Evolutionary conservation across 1,140 invertebrate species (phyloP).

Genomic region (Sinonovacula constricta): DNA sequence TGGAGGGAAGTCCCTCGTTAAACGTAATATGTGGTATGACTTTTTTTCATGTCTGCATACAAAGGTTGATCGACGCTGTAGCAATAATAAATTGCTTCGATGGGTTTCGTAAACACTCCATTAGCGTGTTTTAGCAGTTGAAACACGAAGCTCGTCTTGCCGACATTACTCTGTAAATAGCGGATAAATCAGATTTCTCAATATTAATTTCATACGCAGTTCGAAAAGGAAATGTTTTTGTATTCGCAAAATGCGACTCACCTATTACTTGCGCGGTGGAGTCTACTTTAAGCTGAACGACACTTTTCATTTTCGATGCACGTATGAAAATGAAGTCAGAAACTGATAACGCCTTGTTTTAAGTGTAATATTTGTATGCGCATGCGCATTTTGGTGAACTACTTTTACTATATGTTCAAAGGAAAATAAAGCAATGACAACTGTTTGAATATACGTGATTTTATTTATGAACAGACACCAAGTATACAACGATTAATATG

Average conservation of each 20-base stretch:
- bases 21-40: neutral
- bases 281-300: slow-evolving; percentile 28
- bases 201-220: neutral
- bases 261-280: slow-evolving; percentile 29
- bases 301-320: slow-evolving; percentile 10
- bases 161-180: neutral
- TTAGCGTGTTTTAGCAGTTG: neutral
- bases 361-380: neutral
- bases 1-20: neutral
- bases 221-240: neutral
- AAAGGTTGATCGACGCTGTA: neutral
- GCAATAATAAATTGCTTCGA: neutral
- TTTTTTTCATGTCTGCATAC: neutral
- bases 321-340: neutral
- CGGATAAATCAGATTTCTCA: neutral
- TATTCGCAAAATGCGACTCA: neutral
- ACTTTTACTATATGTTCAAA: too few species aligned
- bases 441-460: too few species aligned
- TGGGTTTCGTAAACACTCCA: neutral
- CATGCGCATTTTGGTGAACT: neutral
- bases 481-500: neutral
- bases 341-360: neutral
- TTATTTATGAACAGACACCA: neutral
- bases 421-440: too few species aligned
- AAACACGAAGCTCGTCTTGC: neutral